These are phyloP conservation scores for Enteromius argenteus DNA, from an alignment of 2,797 vertebrate species.

Conservation along the genomic window DNA sequence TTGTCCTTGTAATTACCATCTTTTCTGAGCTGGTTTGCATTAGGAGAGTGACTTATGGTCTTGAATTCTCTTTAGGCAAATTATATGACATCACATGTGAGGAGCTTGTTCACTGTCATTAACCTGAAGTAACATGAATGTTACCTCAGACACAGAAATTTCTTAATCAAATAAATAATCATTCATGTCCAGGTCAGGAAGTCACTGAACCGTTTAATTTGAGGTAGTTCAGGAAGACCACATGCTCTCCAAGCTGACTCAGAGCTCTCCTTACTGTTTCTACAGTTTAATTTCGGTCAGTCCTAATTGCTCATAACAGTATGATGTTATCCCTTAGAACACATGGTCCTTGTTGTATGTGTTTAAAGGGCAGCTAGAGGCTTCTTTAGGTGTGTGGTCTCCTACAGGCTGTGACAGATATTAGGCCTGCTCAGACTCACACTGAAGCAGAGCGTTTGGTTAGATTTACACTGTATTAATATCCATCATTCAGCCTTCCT, in stretches of 20 bases:
- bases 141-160: background rate
- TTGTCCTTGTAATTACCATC: conserved; percentile 12
- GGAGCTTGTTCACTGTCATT: background rate
- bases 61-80: background rate
- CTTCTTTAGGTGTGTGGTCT: conserved; percentile 31
- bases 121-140: background rate
- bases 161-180: background rate
- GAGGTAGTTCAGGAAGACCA: background rate
- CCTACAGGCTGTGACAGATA: background rate
- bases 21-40: background rate
- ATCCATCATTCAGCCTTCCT: background rate
- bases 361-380: conserved; percentile 15
- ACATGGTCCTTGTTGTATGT: background rate
- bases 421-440: conserved; percentile 9
- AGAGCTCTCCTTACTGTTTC: background rate
- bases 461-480: background rate
- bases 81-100: background rate
- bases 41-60: background rate
- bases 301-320: background rate
- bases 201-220: background rate
- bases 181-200: background rate
- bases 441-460: background rate
- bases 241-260: background rate
- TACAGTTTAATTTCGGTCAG: background rate
- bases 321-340: background rate